These are phyloP conservation scores for Trochalopteron elliotii DNA, from an alignment of 2,113 vertebrate genomes.

Conservation along the genomic window DNA sequence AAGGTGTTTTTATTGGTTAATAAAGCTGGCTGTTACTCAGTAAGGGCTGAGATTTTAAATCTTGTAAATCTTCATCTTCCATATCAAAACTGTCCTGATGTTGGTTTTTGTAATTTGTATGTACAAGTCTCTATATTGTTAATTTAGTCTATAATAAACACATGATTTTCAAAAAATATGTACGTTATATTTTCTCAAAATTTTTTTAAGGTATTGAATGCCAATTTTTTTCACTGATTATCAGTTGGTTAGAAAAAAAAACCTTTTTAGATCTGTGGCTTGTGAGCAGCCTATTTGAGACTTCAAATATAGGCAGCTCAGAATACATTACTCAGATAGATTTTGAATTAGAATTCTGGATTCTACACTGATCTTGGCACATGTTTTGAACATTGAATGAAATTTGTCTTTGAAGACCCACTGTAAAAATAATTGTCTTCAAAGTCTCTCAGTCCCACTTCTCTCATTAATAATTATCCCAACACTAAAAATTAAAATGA, in stretches of 20 bases:
- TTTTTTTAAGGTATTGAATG: background rate
- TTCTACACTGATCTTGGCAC: background rate
- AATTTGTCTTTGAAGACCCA: background rate
- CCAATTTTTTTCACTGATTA: background rate
- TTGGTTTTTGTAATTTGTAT: background rate
- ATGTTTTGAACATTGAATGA: background rate
- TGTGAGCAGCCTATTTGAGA: background rate
- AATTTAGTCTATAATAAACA: background rate
- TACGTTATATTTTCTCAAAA: background rate
- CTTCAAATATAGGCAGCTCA: background rate
- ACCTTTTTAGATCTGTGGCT: background rate
- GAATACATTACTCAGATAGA: background rate
- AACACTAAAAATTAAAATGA: background rate
- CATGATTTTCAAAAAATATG: background rate
- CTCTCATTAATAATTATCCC: background rate
- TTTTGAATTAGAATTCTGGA: background rate
- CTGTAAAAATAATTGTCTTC: background rate
- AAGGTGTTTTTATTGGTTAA: background rate
- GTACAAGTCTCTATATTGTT: background rate
- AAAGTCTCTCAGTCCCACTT: background rate
- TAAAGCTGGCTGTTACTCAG: background rate
- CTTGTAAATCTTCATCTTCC: background rate
- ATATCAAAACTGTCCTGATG: background rate
- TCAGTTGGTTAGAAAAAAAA: background rate
- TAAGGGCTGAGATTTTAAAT: background rate